Percentiles rank a stretch among this genome's conserved stretches.
Evolutionary conservation across 2,797 vertebrate species (phyloP).

Genomic region (Trachops cirrhosus): DNA sequence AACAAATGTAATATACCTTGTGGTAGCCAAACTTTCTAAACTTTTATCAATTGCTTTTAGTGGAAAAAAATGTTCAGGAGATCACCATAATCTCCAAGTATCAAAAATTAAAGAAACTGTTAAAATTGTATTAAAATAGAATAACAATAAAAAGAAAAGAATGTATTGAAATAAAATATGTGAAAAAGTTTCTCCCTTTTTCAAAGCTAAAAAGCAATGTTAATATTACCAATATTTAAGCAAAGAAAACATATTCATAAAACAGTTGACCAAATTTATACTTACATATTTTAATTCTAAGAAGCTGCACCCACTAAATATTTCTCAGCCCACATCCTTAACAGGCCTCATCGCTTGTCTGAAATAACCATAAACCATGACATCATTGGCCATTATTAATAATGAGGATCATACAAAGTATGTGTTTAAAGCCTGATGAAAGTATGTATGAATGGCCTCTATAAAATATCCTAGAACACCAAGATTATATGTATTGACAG

Average conservation of each 20-base stretch:
- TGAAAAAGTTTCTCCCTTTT: background rate
- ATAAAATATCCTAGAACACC: constrained; percentile 2
- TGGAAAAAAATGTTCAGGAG: background rate
- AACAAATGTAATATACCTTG: background rate
- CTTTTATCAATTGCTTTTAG: background rate
- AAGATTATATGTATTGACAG: background rate
- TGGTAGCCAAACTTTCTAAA: background rate
- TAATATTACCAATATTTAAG: background rate
- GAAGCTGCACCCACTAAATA: background rate
- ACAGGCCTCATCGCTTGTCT: background rate
- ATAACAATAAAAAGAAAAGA: too few relatives aligned
- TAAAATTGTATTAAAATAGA: background rate
- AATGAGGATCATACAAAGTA: background rate
- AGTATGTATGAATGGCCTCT: background rate
- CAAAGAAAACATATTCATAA: background rate
- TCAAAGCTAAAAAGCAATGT: background rate
- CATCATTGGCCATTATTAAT: background rate
- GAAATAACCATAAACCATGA: constrained; percentile 11
- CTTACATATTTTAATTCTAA: background rate
- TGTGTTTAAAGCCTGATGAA: background rate
- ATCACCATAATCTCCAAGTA: background rate
- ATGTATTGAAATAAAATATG: background rate
- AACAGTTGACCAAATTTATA: background rate
- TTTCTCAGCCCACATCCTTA: background rate
- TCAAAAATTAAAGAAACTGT: background rate